Base-by-base conservation (phyloP, 2,797 vertebrate species). In the Hyperoplus lanceolatus region DNA sequence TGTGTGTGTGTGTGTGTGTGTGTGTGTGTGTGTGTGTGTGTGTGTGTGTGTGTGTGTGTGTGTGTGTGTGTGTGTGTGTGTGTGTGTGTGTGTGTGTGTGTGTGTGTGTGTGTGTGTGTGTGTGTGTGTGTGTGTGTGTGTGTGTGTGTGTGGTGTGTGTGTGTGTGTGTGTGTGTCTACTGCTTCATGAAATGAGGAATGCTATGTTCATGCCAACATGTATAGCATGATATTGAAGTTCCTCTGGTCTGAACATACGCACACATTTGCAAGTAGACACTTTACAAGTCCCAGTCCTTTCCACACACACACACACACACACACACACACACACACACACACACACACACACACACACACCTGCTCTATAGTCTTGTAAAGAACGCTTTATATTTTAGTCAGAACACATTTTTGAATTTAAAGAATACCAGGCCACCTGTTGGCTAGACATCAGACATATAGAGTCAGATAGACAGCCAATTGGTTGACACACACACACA, bases 351-450 rank as follows among this genome's bases (percentile, higher is more conserved):
- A 2, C 21, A 21, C 21, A 21, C 21, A 21, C 21, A 2, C 21
- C 21, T 21, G 29, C 56, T 68, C 4, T 36, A 13, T 10, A 18
- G 43, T 38, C 57, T 73, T n/a, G 46, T 58, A 51, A 15, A 13
- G 15, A 18, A 4, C 1, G 0, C 21, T 60, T 46, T 55, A 29
- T 61, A 45, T 66, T 62, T 67, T 68, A 53, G 56, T 46, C 54
- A 21, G 45, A 36, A 36, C 5, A 8, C 43, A 38, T 21, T 29
- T 29, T 70, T 63, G 16, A n/a, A 55, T 58, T 70, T 79, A 82
- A 83, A 81, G 70, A 80, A 55, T 55, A 68, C 59, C 82, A 85
- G 81, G 79, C 66, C 85, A 87, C 73, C 82, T 80, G 65, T 83
- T 86, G 82, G 80, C 70, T 64, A 9, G 15, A 75, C 77, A 76